Base-by-base conservation (phyloP, 2,888 invertebrate genomes). In the Stramonita haemastoma region DNA sequence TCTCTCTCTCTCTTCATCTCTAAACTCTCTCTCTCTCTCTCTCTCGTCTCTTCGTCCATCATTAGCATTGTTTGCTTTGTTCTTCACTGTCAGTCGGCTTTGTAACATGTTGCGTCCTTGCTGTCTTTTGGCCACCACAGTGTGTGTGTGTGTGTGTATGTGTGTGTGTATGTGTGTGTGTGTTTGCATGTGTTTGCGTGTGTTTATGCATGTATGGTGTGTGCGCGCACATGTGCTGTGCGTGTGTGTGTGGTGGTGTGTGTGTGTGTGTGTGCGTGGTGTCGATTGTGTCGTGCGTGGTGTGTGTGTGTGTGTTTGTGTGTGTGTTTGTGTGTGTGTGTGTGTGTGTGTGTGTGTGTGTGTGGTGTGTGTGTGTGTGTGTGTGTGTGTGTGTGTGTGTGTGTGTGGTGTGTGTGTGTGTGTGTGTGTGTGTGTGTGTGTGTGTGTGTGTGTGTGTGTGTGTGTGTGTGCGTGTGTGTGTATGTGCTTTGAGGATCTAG, bases 401-500 rank as follows among this genome's bases (percentile, higher is more conserved):
- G 70, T 70, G 70, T 70, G 70, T 19, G 26, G 29, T 29, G 73
- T n/a, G n/a, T n/a, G n/a, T 19, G 32, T 77, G 77, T 32, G 77
- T 77, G 77, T 29, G 32, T 77, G 77, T 19, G 77, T 34, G 77
- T 79, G 34, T 34, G 77, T 79, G 77, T 32, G 34, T 29, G 77
- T 29, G 34, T 29, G 56, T 56, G 84, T 84, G 56, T 13, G 84
- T n/a, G 84, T 13, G 84, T 84, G 84, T 29, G 84, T 46, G 56
- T 29, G 56, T 84, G 84, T 26, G 84, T 46, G 84, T 22, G 56
- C 5, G 84, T 46, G 84, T 46, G 56, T 17, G 46, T 46, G 29
- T 36, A 56, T 84, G 84, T 46, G 84, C 26, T 46, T 8, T 8
- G 46, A 46, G 46, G 46, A 46, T 46, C 2, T 46, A n/a, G 46